Evolutionary conservation across 2,797 vertebrate genomes (phyloP).

Genomic region (Gymnopithys bicolor): DNA sequence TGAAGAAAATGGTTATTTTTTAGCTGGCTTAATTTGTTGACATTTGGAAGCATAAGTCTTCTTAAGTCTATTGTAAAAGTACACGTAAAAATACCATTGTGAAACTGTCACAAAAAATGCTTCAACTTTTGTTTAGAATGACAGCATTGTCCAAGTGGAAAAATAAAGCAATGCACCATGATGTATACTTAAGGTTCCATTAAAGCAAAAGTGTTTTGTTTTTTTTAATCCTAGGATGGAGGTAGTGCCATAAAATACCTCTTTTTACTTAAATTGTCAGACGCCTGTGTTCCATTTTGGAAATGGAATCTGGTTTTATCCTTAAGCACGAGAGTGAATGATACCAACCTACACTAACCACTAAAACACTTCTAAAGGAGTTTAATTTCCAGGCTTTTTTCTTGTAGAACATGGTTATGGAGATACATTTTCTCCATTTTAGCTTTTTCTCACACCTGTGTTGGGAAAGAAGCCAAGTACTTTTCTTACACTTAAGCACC

Average conservation of each 20-base stretch:
- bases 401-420: not conserved
- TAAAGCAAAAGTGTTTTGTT: not conserved
- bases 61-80: not conserved
- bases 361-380: not conserved
- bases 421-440: not conserved
- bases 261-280: not conserved
- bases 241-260: not conserved
- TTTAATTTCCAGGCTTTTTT: not conserved
- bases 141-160: not conserved
- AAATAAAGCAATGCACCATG: not conserved
- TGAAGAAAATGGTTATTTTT: not conserved
- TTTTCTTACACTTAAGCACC: not conserved
- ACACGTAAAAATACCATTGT: not conserved
- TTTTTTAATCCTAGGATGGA: not conserved
- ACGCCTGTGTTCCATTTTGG: not conserved
- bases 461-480: not conserved
- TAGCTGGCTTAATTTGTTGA: not conserved
- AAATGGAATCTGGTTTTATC: not conserved
- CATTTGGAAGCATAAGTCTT: not conserved
- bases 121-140: not conserved
- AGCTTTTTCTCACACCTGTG: not conserved
- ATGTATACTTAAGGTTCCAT: not conserved
- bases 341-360: not conserved
- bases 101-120: not conserved
- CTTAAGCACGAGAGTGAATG: not conserved